phyloP scores from a whole-genome alignment of 1,140 invertebrate species.

The Ylistrum balloti region DNA sequence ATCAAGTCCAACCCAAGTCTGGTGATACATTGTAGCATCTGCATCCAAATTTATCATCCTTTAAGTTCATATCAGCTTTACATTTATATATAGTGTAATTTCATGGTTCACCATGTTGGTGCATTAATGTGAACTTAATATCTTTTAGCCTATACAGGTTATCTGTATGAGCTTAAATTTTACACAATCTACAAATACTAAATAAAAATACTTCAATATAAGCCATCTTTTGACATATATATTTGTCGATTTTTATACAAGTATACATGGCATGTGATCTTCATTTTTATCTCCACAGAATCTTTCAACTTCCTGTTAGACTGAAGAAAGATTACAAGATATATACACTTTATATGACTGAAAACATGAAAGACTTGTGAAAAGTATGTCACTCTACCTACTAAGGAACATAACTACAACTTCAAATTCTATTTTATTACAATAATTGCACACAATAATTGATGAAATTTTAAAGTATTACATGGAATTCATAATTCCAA shows the following conservation, averaged over 20 bases:
- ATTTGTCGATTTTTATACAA: not conserved
- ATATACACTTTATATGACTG: no score
- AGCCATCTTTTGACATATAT: not conserved
- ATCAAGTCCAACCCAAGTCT: not conserved
- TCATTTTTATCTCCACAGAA: not conserved
- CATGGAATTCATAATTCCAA: no score
- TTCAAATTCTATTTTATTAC: no score
- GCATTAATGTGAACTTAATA: not conserved
- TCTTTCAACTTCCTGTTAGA: conserved; percentile 6
- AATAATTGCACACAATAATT: no score
- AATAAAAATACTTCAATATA: not conserved
- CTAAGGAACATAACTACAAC: no score
- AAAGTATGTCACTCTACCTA: no score
- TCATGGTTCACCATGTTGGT: not conserved
- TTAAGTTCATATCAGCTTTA: not conserved
- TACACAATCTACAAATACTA: not conserved
- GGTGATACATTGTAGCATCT: not conserved
- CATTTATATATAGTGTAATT: not conserved
- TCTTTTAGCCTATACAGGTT: not conserved
- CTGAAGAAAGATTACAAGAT: not conserved
- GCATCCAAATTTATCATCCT: not conserved
- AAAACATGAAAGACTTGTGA: no score
- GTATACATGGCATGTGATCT: not conserved
- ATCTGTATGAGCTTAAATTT: not conserved
- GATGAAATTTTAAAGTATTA: no score